phyloP scores from a whole-genome alignment of 2,888 invertebrate species.

The Adela reaumurella region DNA sequence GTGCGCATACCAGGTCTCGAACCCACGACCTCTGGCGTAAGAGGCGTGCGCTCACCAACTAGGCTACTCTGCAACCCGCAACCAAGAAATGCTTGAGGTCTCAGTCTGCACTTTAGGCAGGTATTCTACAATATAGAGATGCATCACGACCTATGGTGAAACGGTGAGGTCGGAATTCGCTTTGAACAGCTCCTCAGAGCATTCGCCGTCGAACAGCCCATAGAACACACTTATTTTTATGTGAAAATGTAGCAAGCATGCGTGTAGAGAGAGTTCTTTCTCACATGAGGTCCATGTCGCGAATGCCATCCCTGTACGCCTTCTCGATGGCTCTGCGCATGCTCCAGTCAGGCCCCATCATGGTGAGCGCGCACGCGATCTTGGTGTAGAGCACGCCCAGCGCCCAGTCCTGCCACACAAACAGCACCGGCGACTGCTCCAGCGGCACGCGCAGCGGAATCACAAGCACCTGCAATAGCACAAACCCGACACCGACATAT shows the following conservation, averaged over 20 bases:
- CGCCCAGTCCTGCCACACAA: slow-evolving; percentile 96
- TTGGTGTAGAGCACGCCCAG: slow-evolving; percentile 96
- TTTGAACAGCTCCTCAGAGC: no score
- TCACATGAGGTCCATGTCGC: slow-evolving; percentile 83
- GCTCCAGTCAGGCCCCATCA: slow-evolving; percentile 98
- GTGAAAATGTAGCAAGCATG: neutral
- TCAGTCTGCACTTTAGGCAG: no score
- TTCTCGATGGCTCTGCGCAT: slow-evolving; percentile 88
- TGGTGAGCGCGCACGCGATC: slow-evolving; percentile 91
- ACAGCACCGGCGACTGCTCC: slow-evolving; percentile 85
- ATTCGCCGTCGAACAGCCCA: no score
- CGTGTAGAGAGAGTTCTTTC: slow-evolving; percentile 10
- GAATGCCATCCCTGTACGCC: slow-evolving; percentile 88
- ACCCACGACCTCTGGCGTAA: no score
- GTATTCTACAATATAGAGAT: no score
- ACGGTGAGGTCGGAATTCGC: neutral
- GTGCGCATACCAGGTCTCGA: no score
- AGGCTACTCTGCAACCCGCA: no score
- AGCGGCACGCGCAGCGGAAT: slow-evolving; percentile 90
- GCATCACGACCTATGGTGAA: no score
- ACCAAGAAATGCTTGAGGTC: no score
- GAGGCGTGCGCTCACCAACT: no score
- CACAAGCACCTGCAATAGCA: slow-evolving; percentile 59
- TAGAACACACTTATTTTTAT: no score
- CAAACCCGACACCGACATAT: no score